Base-by-base conservation (phyloP, 2,888 invertebrate species). In the Sesia bembeciformis region DNA sequence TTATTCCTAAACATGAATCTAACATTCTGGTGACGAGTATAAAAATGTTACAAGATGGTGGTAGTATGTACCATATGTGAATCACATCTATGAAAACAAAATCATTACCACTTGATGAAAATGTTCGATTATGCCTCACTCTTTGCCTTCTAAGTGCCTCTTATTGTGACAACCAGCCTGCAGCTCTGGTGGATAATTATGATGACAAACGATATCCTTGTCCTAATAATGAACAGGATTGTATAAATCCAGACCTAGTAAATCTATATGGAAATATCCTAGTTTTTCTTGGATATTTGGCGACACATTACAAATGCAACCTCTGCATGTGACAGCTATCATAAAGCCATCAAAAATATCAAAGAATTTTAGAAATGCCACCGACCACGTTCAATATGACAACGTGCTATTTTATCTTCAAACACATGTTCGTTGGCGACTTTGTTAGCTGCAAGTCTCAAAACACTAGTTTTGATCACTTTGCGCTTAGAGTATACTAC, bases 391-490 rank as follows among this genome's bases (percentile, higher is more conserved):
- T 82, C 90, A 56, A 82, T 63, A 57, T 88, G 89, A 58, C 76
- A 72, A 59, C 90, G 88, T 62, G 90, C 88, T 40, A 90, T 78
- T 40, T 90, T 82, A 60, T 91, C 85, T 38, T 91, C 92, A 74
- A 92, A 92, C 51, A 91, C 91, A 80, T 96, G 94, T 76, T 95
- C 92, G 60, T 96, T 92, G 56, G 97, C 92, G 49, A 98, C 91
- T 76, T 94, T 96, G 66, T 96, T 95, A 53, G 97, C 96, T 2
- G 96, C 94, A 57, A 97, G 92, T 64, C 97, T 91, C 54, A 98
- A 90, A 52, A 97, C 94, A 63, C 96, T 96, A 39, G 97, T 97
- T 85, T 98, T 98, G 84, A 98, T 97, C 72, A 97, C 93, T 71
- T 95, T 93, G 63, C 96, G 93, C 53, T 95, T 93, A 60, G 96